Evolutionary conservation across 2,888 invertebrate species (phyloP).

Genomic region (Euplexia lucipara): DNA sequence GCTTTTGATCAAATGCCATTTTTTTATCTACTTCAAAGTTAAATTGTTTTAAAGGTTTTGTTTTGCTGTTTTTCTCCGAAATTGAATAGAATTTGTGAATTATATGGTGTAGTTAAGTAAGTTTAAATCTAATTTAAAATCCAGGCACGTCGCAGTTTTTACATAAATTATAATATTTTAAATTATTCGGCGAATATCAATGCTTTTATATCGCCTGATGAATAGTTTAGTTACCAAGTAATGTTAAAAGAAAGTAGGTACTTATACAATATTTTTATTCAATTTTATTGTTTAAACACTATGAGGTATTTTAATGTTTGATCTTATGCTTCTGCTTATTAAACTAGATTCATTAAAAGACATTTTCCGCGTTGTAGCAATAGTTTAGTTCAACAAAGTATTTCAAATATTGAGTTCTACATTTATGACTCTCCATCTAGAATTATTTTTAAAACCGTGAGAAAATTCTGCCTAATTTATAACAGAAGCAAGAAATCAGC

Average conservation of each 20-base stretch:
- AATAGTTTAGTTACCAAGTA: too few relatives aligned
- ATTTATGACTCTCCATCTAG: background rate
- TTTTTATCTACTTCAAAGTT: constrained; percentile 1
- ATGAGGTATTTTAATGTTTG: background rate
- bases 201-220: too few relatives aligned
- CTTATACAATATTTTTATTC: too few relatives aligned
- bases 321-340: background rate
- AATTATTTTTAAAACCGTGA: background rate
- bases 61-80: background rate
- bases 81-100: background rate
- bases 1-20: constrained; percentile 2
- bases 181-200: too few relatives aligned
- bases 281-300: too few relatives aligned
- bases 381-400: constrained; percentile 16
- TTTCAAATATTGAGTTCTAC: constrained; percentile 10
- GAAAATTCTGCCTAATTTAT: background rate
- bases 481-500: background rate
- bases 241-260: too few relatives aligned
- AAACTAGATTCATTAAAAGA: background rate
- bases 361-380: background rate
- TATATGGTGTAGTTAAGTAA: too few relatives aligned
- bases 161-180: too few relatives aligned
- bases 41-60: background rate
- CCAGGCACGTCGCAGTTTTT: too few relatives aligned
- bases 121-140: too few relatives aligned